Evolutionary conservation across 2,888 invertebrate genomes (phyloP).

Genomic region (Griposia aprilina): DNA sequence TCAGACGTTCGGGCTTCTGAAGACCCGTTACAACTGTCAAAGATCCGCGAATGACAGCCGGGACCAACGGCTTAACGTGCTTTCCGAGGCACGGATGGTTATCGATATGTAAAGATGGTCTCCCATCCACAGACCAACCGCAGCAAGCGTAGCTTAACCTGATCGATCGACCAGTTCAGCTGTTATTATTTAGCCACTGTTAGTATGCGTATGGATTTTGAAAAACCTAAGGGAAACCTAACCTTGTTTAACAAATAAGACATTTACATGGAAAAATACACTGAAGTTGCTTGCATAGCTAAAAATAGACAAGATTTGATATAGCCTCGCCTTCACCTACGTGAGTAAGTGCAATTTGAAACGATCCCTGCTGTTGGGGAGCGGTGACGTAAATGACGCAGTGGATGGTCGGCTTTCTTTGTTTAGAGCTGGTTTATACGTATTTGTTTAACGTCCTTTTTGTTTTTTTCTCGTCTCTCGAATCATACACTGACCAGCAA

Average conservation of each 20-base stretch:
- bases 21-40: too few species aligned
- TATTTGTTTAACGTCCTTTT: too few species aligned
- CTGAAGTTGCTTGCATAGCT: background rate
- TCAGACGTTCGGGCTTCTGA: too few species aligned
- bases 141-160: too few species aligned
- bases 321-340: constrained; percentile 15
- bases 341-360: constrained; percentile 53
- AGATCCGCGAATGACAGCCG: too few species aligned
- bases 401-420: constrained; percentile 7
- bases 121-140: too few species aligned
- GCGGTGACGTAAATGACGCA: constrained; percentile 44
- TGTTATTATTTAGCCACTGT: too few species aligned
- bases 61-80: too few species aligned
- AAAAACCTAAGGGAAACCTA: background rate
- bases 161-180: too few species aligned
- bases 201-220: background rate
- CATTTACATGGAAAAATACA: background rate
- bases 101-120: too few species aligned
- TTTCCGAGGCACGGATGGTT: too few species aligned
- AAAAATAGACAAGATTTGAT: constrained; percentile 32
- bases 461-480: too few species aligned
- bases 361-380: constrained; percentile 25
- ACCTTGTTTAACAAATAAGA: background rate
- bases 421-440: constrained; percentile 13
- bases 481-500: background rate